Conservation (phyloP, 1,140 invertebrate genomes). For the Melitaea cinxia region DNA sequence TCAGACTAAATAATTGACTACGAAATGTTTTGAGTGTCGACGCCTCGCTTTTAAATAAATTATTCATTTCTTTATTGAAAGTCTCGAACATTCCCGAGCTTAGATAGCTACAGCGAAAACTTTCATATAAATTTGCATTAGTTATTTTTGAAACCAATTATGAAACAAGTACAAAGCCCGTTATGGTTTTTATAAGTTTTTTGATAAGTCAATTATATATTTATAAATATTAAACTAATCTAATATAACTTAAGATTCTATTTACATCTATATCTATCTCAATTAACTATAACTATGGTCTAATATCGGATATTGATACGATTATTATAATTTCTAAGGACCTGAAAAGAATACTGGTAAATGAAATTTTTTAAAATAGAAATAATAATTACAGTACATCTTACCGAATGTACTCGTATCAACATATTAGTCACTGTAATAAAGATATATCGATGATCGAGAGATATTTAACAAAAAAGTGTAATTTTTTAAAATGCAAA, state of each 20-base stretch:
- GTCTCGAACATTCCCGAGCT: conserved; percentile 11
- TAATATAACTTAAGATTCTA: conserved; percentile 6
- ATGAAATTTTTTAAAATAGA: too few relatives aligned
- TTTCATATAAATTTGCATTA: conserved; percentile 37
- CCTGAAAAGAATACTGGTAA: conserved; percentile 8
- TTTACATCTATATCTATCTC: conserved; percentile 8
- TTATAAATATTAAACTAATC: conserved; percentile 1
- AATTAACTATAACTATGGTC: conserved; percentile 2
- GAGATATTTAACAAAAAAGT: too few relatives aligned
- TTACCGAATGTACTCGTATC: too few relatives aligned
- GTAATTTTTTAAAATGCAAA: too few relatives aligned
- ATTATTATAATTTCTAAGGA: neutral
- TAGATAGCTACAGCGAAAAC: conserved; percentile 19
- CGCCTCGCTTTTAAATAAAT: conserved; percentile 12
- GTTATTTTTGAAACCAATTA: conserved; percentile 29
- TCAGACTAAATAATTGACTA: conserved; percentile 6
- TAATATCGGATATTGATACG: neutral
- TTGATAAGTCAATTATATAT: neutral
- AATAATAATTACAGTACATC: too few relatives aligned
- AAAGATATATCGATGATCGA: too few relatives aligned
- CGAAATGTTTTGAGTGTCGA: neutral
- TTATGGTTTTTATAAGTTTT: neutral
- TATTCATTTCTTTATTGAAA: conserved; percentile 12
- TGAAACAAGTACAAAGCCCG: neutral
- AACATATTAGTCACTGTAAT: too few relatives aligned